Evolutionary conservation across 2,797 vertebrate species (phyloP).

Genomic region (Lithobates pipiens): DNA sequence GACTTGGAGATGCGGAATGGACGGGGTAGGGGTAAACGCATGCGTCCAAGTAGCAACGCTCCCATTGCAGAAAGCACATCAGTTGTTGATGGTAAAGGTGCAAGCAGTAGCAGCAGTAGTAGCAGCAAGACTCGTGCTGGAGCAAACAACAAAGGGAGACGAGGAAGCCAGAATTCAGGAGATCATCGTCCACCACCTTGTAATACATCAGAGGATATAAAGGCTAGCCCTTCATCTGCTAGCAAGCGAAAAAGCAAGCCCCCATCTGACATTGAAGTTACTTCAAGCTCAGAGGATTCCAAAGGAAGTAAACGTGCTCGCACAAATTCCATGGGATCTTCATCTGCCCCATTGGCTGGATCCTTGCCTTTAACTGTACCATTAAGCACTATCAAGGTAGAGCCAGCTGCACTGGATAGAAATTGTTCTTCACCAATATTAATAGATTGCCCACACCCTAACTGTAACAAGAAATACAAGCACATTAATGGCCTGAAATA

Average conservation of each 20-base stretch:
- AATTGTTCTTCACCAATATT: slow-evolving; percentile 94
- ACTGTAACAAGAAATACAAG: slow-evolving; percentile 99
- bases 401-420: slow-evolving; percentile 86
- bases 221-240: slow-evolving; percentile 92
- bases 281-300: slow-evolving; percentile 98
- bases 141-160: slow-evolving; percentile 93
- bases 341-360: slow-evolving; percentile 71
- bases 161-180: slow-evolving; percentile 95
- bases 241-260: slow-evolving; percentile 96
- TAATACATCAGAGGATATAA: slow-evolving; percentile 88
- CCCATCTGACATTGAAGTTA: slow-evolving; percentile 95
- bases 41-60: slow-evolving; percentile 95
- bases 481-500: slow-evolving; percentile 99
- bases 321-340: slow-evolving; percentile 91
- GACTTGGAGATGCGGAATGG: slow-evolving; percentile 98
- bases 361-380: slow-evolving; percentile 77
- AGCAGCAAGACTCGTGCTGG: slow-evolving; percentile 95
- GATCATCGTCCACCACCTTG: slow-evolving; percentile 92
- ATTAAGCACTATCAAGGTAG: slow-evolving; percentile 77
- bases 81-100: slow-evolving; percentile 85
- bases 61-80: slow-evolving; percentile 89
- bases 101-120: slow-evolving; percentile 81
- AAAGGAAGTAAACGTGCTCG: slow-evolving; percentile 98
- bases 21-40: slow-evolving; percentile 94
- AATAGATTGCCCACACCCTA: slow-evolving; percentile 98